These are phyloP conservation scores for Akabosia matsudoensis DNA, from an alignment of 1,140 invertebrate species.

Conservation along the genomic window DNA sequence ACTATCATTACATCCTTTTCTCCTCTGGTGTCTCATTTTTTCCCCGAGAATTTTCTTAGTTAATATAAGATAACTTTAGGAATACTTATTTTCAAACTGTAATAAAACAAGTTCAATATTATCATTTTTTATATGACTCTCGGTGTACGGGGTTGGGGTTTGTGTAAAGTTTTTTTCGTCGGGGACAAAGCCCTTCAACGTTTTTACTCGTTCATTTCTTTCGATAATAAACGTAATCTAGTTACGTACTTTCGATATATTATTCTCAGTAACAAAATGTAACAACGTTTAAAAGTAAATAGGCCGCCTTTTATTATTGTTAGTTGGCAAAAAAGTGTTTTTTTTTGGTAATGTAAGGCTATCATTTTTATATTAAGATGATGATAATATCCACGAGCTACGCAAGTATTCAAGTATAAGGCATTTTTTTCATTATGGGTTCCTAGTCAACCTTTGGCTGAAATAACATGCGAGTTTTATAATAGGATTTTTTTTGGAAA, in stretches of 20 bases:
- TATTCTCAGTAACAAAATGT: not conserved
- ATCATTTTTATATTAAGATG: too few species aligned
- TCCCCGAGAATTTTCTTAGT: not conserved
- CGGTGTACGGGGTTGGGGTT: too few species aligned
- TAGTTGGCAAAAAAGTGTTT: not conserved
- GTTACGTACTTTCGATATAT: not conserved
- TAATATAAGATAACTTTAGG: not conserved
- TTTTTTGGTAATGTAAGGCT: too few species aligned
- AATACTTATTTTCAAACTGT: slow-evolving; percentile 14
- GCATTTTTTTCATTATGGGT: too few species aligned
- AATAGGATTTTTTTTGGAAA: too few species aligned
- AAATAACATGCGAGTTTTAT: too few species aligned
- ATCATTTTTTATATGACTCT: not conserved
- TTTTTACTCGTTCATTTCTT: slow-evolving; percentile 15
- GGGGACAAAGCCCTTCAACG: slow-evolving; percentile 11
- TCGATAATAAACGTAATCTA: slow-evolving; percentile 14
- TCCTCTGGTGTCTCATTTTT: not conserved
- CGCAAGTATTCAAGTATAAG: too few species aligned
- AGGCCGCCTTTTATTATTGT: not conserved
- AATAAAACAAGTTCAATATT: slow-evolving; percentile 24
- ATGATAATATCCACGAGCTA: too few species aligned
- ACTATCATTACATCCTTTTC: too few species aligned
- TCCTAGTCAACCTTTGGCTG: too few species aligned
- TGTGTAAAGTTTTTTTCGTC: too few species aligned
- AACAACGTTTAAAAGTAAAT: not conserved